A percentile compares a stretch with the other conserved stretches of the same genome.
Conservation (phyloP, 2,888 invertebrate species). For the Prosapia bicincta region DNA sequence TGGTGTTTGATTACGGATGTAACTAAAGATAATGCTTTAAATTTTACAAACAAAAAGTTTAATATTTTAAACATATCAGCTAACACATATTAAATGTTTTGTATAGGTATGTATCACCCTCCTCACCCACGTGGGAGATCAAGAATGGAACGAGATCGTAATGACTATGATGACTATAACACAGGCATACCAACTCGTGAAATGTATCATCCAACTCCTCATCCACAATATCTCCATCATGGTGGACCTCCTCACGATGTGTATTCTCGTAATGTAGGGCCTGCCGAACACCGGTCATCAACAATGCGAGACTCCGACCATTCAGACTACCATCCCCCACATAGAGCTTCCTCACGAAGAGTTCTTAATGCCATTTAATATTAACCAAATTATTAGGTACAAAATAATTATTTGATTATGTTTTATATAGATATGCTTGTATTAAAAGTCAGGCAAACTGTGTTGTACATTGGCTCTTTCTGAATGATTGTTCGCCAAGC, state of each 20-base stretch:
- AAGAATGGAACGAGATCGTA: constrained; percentile 45
- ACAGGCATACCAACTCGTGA: constrained; percentile 30
- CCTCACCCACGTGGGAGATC: constrained; percentile 44
- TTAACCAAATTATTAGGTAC: constrained; percentile 41
- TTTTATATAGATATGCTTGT: constrained; percentile 4
- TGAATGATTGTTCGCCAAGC: too few relatives aligned
- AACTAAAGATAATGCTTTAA: too few relatives aligned
- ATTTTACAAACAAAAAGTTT: too few relatives aligned
- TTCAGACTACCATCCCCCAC: constrained; percentile 48
- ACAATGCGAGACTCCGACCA: constrained; percentile 39
- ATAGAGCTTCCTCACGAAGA: constrained; percentile 60
- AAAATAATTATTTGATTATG: constrained; percentile 8
- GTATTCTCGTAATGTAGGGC: constrained; percentile 31
- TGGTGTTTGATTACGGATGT: too few relatives aligned
- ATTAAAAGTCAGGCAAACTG: background rate
- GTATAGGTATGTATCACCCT: constrained; percentile 38
- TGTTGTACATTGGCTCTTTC: background rate
- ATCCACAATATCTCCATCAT: constrained; percentile 44
- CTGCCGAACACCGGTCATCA: constrained; percentile 16
- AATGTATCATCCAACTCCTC: constrained; percentile 33
- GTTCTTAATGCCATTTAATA: constrained; percentile 73
- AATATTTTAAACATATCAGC: too few relatives aligned
- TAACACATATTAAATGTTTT: too few relatives aligned
- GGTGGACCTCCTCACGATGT: constrained; percentile 39
- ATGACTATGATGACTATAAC: constrained; percentile 35